Conservation (phyloP, 2,888 invertebrate genomes). For the Brachypalpus laphriformis region DNA sequence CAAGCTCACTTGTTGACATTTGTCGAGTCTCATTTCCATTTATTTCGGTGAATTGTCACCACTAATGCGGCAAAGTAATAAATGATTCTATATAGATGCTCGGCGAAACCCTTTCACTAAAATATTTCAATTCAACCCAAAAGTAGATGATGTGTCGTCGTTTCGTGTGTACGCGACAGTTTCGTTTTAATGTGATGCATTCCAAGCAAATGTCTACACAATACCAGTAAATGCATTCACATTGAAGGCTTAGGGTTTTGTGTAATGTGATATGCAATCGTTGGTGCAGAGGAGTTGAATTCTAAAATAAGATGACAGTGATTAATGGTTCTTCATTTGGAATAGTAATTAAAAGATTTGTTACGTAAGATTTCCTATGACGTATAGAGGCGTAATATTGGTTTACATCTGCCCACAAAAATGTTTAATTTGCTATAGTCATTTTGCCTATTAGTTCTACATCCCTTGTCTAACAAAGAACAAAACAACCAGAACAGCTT, state of each 20-base stretch:
- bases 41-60: conserved; percentile 66
- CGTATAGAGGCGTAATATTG: no score
- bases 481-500: no score
- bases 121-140: conserved; percentile 51
- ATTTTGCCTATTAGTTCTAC: no score
- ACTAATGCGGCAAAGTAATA: conserved; percentile 64
- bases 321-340: conserved; percentile 21
- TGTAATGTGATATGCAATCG: conserved; percentile 18
- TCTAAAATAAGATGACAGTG: conserved; percentile 2
- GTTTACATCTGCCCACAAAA: no score
- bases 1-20: conserved; percentile 71
- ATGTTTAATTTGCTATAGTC: no score
- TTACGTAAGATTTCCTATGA: no score
- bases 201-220: conserved; percentile 13
- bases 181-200: conserved; percentile 33
- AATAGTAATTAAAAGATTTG: no score
- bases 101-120: conserved; percentile 33
- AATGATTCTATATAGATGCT: conserved; percentile 49
- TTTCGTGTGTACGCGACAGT: not conserved
- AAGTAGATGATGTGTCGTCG: conserved; percentile 41
- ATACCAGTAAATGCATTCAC: conserved; percentile 2
- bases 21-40: conserved; percentile 67
- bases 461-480: no score
- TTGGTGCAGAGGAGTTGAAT: not conserved
- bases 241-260: not conserved